Base-by-base conservation (phyloP, 2,888 invertebrate genomes). In the Drosophila hamatofila region DNA sequence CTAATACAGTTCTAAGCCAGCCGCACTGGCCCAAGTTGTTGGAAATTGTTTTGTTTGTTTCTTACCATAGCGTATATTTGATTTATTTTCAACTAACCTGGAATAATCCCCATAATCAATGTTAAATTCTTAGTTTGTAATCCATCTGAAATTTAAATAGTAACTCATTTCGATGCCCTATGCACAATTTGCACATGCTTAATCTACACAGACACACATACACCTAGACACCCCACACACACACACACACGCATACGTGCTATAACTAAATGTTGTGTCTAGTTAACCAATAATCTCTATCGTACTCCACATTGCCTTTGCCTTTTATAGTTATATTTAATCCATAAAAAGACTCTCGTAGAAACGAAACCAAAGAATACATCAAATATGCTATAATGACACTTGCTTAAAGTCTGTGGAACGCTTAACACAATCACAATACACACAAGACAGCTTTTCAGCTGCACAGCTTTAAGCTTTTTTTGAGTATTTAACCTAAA, bases 1-100 rank as follows among this genome's bases (percentile, higher is more conserved):
- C 92, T 92, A 81, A 93, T 93, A 90, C 86, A 91, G 89, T 92
- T 93, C 88, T 93, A 91, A 86, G 56, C 42, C 52, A 86, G 56
- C 42, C 52, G 59, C 51, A 48, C 21, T 27, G 11, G 18, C 37
- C 18, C 49, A 52, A 58, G 18, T 56, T 73, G 73, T 49, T 73
- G 74, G 57, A 60, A 60, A 57, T 75, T 63, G 27, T 57, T 64
- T 73, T 59, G 69, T 75, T 67, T 64, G 14, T 46, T 46, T 35
- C 23, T 46, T 58, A 11, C 18, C 18, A 14, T 58, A 57, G 21
- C 21, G 9, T 25, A 2, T 18, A 27, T 55, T 56, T 42, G 18
- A 9, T 63, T 69, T 49, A 57, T 46, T 56, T 59, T 71, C 37
- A 66, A 54, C 57, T 69, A 69, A 59, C 48, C 55, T 39, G 21